These are phyloP conservation scores for Zygogramma bicolorata DNA, from an alignment of 2,888 invertebrate species.

Conservation along the genomic window DNA sequence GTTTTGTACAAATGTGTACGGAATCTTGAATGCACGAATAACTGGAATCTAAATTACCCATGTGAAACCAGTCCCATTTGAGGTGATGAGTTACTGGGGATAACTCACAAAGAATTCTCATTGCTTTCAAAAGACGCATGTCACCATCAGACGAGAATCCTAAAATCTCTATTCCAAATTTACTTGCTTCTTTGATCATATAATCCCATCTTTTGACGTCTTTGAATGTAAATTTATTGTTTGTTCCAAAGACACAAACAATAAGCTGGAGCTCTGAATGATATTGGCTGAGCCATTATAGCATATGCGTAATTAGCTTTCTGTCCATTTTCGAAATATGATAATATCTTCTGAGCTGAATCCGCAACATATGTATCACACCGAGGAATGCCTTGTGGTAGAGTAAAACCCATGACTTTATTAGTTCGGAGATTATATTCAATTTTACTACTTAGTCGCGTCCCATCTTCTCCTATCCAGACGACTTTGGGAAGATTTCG, in stretches of 20 bases:
- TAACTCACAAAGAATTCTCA: conserved; percentile 22
- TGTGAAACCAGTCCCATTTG: conserved; percentile 21
- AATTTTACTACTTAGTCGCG: conserved; percentile 36
- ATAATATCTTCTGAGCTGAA: conserved; percentile 29
- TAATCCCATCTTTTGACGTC: conserved; percentile 32
- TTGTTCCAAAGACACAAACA: conserved; percentile 6
- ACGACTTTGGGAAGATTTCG: conserved; percentile 36
- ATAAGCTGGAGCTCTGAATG: neutral
- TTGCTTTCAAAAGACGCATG: conserved; percentile 29
- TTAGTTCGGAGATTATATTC: conserved; percentile 41
- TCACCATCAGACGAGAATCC: conserved; percentile 32
- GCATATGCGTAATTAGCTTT: conserved; percentile 25
- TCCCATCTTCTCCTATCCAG: conserved; percentile 42
- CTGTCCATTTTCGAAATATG: conserved; percentile 29
- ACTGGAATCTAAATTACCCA: conserved; percentile 10
- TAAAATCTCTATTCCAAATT: conserved; percentile 24
- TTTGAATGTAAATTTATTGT: conserved; percentile 1
- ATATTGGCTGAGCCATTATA: conserved; percentile 11
- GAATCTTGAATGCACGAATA: conserved; percentile 28
- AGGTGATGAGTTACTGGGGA: neutral
- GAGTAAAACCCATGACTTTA: conserved; percentile 39
- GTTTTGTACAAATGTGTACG: conserved; percentile 29
- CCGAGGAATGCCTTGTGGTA: conserved; percentile 40
- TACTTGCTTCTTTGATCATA: conserved; percentile 1
- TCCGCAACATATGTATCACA: conserved; percentile 25